These are phyloP conservation scores for Smutsia gigantea DNA, from an alignment of 2,797 vertebrate genomes.

Conservation along the genomic window DNA sequence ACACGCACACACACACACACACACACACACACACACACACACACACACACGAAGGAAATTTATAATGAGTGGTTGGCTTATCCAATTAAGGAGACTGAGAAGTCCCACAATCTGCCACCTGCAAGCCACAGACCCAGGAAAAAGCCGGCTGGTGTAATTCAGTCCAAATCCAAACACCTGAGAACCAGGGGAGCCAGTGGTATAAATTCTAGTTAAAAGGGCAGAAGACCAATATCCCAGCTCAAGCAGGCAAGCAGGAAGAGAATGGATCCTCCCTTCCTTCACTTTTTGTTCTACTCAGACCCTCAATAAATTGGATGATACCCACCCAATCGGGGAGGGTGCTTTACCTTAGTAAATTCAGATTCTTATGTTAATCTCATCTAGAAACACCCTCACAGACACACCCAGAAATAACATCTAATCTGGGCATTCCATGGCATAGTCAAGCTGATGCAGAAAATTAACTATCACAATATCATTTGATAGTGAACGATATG, in stretches of 20 bases:
- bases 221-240: background rate
- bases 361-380: background rate
- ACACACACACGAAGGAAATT: background rate
- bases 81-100: background rate
- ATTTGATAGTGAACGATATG: background rate
- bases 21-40: background rate
- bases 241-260: background rate
- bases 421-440: background rate
- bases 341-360: background rate
- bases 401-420: background rate
- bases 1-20: background rate
- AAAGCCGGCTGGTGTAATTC: background rate
- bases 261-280: background rate
- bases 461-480: background rate
- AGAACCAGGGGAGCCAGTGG: background rate
- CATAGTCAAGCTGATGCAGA: background rate
- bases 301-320: background rate
- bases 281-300: background rate
- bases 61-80: background rate
- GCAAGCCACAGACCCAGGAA: background rate
- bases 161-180: background rate
- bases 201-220: background rate
- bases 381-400: background rate
- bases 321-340: background rate
- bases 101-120: background rate